phyloP scores from a whole-genome alignment of 2,113 vertebrate genomes.

The Chaetorhynchus papuensis region DNA sequence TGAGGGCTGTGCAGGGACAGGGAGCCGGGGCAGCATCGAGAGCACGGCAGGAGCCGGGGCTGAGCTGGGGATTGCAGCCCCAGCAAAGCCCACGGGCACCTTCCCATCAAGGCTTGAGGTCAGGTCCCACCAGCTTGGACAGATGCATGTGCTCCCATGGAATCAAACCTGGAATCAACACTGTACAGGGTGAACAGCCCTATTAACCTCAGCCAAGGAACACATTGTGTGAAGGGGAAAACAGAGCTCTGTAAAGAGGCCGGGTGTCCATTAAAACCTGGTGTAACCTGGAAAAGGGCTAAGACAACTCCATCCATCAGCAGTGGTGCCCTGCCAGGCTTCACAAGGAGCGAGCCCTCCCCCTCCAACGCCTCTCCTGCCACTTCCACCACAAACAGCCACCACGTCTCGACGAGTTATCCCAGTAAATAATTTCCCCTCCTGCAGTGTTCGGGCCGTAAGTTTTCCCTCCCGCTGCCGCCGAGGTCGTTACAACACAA shows the following conservation, averaged over 20 bases:
- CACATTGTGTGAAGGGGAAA: fast-evolving
- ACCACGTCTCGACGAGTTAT: fast-evolving
- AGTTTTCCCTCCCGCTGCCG: background rate
- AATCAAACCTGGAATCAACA: background rate
- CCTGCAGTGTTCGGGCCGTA: background rate
- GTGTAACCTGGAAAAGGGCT: background rate
- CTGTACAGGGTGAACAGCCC: background rate
- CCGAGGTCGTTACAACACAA: background rate
- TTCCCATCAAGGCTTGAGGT: background rate
- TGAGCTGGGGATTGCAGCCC: background rate
- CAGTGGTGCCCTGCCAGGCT: background rate
- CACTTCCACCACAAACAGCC: background rate
- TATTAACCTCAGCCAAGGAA: background rate
- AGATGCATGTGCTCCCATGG: fast-evolving
- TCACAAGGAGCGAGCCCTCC: background rate
- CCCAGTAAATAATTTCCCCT: background rate
- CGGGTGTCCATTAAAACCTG: background rate
- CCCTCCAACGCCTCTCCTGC: background rate
- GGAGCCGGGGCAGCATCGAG: background rate
- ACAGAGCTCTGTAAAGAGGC: background rate
- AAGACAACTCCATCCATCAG: background rate
- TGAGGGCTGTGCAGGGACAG: background rate
- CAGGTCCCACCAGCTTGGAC: background rate
- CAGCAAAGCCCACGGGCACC: background rate
- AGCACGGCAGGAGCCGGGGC: background rate